Percentiles rank a stretch among this genome's conserved stretches.
These are phyloP conservation scores for Agrochola lota DNA, from an alignment of 2,888 invertebrate genomes.

Conservation along the genomic window DNA sequence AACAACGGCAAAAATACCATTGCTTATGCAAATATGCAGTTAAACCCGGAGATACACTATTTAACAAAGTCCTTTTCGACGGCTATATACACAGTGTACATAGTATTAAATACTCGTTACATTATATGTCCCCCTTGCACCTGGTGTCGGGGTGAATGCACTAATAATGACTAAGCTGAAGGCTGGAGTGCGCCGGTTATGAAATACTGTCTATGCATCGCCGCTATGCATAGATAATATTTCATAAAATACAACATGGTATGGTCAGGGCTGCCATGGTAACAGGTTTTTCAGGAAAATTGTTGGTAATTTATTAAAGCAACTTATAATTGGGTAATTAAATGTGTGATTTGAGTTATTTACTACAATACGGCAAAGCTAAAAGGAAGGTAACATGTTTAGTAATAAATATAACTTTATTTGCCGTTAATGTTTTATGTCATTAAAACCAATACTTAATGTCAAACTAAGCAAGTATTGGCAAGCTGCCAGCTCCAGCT, in stretches of 20 bases:
- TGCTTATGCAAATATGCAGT: conserved; percentile 44
- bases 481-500: conserved; percentile 24
- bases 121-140: conserved; percentile 49
- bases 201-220: conserved; percentile 58
- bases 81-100: conserved; percentile 26
- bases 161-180: conserved; percentile 61
- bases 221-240: background rate
- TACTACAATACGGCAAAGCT: background rate
- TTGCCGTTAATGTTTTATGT: conserved; percentile 24
- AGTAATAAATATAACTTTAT: conserved; percentile 35
- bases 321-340: background rate
- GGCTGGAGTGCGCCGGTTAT: conserved; percentile 52
- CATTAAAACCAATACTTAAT: conserved; percentile 39
- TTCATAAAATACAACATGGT: conserved; percentile 18
- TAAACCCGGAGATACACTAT: conserved; percentile 33
- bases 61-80: conserved; percentile 22
- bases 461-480: conserved; percentile 35
- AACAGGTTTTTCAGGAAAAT: conserved; percentile 13
- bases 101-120: conserved; percentile 51
- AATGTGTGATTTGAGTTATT: background rate
- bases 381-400: background rate
- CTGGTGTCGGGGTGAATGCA: conserved; percentile 66
- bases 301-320: background rate
- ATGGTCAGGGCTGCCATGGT: background rate
- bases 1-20: conserved; percentile 45